Evolutionary conservation across 1,140 invertebrate genomes (phyloP), one percentile per base, ranked within the genome.

Genomic region (Lucilia cuprina): DNA sequence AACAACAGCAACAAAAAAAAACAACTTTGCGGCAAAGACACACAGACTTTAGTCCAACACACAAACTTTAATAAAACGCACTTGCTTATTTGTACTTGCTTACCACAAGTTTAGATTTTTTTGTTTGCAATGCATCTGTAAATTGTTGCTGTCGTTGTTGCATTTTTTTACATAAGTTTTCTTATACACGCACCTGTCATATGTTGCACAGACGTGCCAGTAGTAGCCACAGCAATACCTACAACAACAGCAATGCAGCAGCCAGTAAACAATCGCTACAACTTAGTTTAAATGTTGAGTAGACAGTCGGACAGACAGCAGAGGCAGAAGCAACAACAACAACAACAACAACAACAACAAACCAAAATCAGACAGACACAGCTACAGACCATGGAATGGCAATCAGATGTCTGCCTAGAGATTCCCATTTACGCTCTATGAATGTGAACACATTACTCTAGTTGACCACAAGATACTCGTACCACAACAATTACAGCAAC

Each of bases 151-250:
- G n/a, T 3, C 25, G 34, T n/a, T 47, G 35, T n/a, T 78, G 35
- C 7, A 41, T 50, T 49, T 80, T 78, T 80, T 80, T 80, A 47
- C 77, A 80, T 80, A 80, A 80, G 77, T 80, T 80, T 49, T 70
- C 77, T 30, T 30, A 80, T 80, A 49, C 77, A 80, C 77, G 77
- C 77, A 80, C 77, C 77, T 80, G 77, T 80, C 77, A 80, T 80
- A 80, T 80, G 77, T 80, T 80, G 77, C 77, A 80, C 47, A 49
- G 10, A 50, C 19, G 7, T 47, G 75, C 35, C 19, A 17, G 35
- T 34, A 78, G 75, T 75, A 34, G 74, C 74, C 19, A 34, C 21
- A 35, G 34, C 30, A 30, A 35, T 30, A 75, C 17, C 30, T 17
- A 13, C 34, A 17, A 47, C 75, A 78, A 78, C 34, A 78, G 55